A percentile compares a stretch with the other conserved stretches of the same genome.
phyloP scores from a whole-genome alignment of 2,113 vertebrate species.

The Myxocyprinus asiaticus region DNA sequence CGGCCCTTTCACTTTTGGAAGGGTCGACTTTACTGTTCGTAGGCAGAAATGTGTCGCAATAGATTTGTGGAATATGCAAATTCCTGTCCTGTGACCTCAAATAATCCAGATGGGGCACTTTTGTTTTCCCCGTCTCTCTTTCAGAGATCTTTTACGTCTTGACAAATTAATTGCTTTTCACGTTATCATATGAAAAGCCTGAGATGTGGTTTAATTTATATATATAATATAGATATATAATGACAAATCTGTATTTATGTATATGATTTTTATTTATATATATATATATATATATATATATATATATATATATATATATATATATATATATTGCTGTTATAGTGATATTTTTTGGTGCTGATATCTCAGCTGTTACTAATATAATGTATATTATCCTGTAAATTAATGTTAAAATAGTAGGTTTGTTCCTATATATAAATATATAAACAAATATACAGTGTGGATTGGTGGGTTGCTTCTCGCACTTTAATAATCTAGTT shows the following conservation, averaged over 20 bases:
- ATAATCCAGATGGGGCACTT: constrained; percentile 77
- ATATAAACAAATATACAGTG: constrained; percentile 69
- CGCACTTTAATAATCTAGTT: constrained; percentile 96
- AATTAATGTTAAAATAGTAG: constrained; percentile 96
- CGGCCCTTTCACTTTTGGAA: constrained; percentile 71
- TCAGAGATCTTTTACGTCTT: constrained; percentile 81
- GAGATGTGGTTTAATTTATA: constrained; percentile 76
- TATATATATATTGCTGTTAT: constrained; percentile 93
- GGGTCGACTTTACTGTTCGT: constrained; percentile 84
- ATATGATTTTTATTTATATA: constrained; percentile 80
- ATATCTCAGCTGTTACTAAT: constrained; percentile 95
- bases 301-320: constrained; percentile 76
- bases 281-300: constrained; percentile 21
- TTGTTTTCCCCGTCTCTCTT: constrained; percentile 76
- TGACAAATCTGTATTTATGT: constrained; percentile 76
- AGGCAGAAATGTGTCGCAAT: constrained; percentile 96
- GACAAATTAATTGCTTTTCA: no score
- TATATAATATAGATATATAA: constrained; percentile 62
- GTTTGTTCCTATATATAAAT: constrained; percentile 85
- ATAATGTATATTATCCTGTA: constrained; percentile 98
- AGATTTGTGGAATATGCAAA: constrained; percentile 98
- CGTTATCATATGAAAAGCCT: constrained; percentile 58
- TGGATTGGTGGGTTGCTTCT: constrained; percentile 96
- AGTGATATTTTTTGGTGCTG: constrained; percentile 93
- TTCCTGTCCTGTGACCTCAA: constrained; percentile 97